Evolutionary conservation across 2,113 vertebrate genomes (phyloP).

Genomic region (Uria aalge): DNA sequence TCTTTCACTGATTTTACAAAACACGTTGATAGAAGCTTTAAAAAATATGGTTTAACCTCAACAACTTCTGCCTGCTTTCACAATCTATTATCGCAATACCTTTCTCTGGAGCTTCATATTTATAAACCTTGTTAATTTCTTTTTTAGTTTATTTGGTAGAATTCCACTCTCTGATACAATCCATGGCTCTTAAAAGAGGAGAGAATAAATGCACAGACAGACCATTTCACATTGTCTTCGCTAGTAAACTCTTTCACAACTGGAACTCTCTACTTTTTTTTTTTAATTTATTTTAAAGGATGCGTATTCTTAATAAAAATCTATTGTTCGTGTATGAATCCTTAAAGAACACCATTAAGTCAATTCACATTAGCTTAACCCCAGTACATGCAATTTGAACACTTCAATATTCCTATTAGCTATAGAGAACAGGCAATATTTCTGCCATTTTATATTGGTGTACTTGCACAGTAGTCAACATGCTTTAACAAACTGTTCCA

Average conservation of each 20-base stretch:
- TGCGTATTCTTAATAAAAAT: not conserved
- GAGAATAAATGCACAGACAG: not conserved
- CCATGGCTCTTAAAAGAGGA: not conserved
- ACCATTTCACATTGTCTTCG: not conserved
- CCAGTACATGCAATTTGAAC: not conserved
- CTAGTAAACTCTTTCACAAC: not conserved
- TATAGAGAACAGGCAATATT: not conserved
- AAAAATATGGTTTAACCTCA: rapidly evolving
- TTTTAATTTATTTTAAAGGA: not conserved
- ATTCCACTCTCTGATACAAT: not conserved
- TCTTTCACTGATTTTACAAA: not conserved
- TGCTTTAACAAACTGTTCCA: not conserved
- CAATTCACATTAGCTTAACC: not conserved
- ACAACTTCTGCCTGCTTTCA: not conserved
- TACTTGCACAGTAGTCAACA: not conserved
- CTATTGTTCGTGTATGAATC: not conserved
- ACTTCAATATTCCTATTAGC: not conserved
- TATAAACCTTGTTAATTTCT: not conserved
- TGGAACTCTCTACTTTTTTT: not conserved
- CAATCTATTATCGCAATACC: not conserved
- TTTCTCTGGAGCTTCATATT: not conserved
- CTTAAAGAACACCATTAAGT: not conserved
- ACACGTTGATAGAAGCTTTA: not conserved
- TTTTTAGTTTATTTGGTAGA: not conserved
- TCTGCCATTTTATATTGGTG: not conserved